These are phyloP conservation scores for Drosophila dunni DNA, from an alignment of 1,140 invertebrate species.

Conservation along the genomic window DNA sequence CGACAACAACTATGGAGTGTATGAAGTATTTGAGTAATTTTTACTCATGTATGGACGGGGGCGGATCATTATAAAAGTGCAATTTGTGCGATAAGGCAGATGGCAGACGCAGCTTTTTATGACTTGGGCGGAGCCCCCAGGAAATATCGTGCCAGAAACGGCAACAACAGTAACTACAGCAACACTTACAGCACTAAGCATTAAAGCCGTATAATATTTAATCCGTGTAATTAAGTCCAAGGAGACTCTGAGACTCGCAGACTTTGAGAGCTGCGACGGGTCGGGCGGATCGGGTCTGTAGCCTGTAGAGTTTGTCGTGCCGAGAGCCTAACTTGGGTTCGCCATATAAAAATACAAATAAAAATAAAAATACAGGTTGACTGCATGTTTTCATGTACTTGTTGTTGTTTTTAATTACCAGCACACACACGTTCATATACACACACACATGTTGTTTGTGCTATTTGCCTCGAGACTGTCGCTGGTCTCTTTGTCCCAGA, in stretches of 20 bases:
- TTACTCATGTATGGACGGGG: conserved; percentile 49
- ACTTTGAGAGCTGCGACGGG: background rate
- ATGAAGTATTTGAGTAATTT: conserved; percentile 42
- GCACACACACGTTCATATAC: conserved; percentile 22
- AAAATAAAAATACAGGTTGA: conserved; percentile 65
- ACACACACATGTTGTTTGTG: conserved; percentile 42
- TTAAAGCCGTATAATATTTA: conserved; percentile 80
- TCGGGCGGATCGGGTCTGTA: background rate
- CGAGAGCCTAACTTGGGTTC: conserved; percentile 15
- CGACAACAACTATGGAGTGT: conserved; percentile 7
- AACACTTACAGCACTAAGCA: conserved; percentile 30
- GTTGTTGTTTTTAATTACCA: conserved; percentile 75
- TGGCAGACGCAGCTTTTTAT: conserved; percentile 34
- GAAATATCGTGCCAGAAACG: conserved; percentile 21
- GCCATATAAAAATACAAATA: conserved; percentile 45
- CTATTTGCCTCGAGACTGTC: conserved; percentile 32
- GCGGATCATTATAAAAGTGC: conserved; percentile 74
- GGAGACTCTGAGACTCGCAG: conserved; percentile 59
- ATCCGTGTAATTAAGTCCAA: conserved; percentile 83
- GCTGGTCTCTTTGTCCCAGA: background rate
- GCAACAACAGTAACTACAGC: background rate
- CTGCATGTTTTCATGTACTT: conserved; percentile 30
- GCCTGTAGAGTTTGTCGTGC: conserved; percentile 20
- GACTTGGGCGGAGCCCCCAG: conserved; percentile 27
- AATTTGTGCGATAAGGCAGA: conserved; percentile 66